Evolutionary conservation across 2,888 invertebrate genomes (phyloP), one percentile per base, ranked within the genome.

Genomic region (Heliconius ismenius): DNA sequence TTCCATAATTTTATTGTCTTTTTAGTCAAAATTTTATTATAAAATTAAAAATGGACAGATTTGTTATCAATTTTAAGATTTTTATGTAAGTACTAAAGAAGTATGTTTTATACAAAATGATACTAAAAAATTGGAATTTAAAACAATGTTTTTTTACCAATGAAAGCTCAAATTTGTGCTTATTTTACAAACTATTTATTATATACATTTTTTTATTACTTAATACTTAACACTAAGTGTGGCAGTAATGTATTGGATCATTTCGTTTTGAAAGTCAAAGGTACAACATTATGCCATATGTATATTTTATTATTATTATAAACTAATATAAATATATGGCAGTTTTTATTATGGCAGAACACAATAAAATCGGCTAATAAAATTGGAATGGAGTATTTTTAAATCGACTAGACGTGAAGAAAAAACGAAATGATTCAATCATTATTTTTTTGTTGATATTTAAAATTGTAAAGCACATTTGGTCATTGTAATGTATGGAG

Each of bases 381-480:
- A 58, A 58, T 58, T 43, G 26, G 15, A 43, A 36, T 24, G 36
- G 58, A 74, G 65, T 58, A 74, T 65, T 58, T n/a, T 39, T 10
- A 21, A 49, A n/a, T 67, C 21, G 54, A 74, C 74, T 74, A 74
- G 74, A 65, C 2, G 10, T n/a, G 21, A 58, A 58, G 11, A 58
- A n/a, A 67, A 60, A 39, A 67, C 65, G 60, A 67, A 74, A 60
- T 54, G 67, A 74, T 60, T 26, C 67, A 67, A 54, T 15, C 24
- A 49, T 49, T n/a, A 73, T 43, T 58, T 39, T 32, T 67, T 60
- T 43, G 32, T 28, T 60, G 39, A 63, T 67, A 62, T 72, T 69
- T 69, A 43, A 74, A 67, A 74, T 77, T 18, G 74, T 74, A 77
- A 78, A 78, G 75, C 73, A 73, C 73, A 69, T 78, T 78, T 78